Conservation (phyloP, 1,140 invertebrate species). For the Rhyacophila brunnea region DNA sequence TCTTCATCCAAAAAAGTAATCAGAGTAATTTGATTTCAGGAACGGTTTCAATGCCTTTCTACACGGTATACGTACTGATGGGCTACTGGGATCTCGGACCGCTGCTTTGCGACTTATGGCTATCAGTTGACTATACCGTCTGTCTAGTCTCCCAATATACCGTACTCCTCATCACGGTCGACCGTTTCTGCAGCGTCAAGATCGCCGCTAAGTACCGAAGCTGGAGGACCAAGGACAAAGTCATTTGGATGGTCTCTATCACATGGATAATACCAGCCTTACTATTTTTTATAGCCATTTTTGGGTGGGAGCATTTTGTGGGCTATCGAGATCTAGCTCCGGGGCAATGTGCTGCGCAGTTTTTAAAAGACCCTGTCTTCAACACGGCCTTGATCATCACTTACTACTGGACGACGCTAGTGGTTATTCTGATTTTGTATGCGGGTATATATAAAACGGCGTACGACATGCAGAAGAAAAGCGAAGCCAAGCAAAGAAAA, state of each 20-base stretch:
- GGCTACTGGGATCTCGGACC: constrained; percentile 97
- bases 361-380: constrained; percentile 96
- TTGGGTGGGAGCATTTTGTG: constrained; percentile 98
- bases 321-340: constrained; percentile 84
- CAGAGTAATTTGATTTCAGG: constrained; percentile 74
- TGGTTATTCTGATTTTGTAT: constrained; percentile 92
- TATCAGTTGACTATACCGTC: constrained; percentile 98
- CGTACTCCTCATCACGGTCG: constrained; percentile 96
- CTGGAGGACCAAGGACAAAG: constrained; percentile 93
- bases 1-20: too few relatives aligned
- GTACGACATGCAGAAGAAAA: constrained; percentile 97
- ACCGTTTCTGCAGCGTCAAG: constrained; percentile 98
- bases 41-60: constrained; percentile 92
- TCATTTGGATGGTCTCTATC: constrained; percentile 91
- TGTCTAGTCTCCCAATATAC: constrained; percentile 99
- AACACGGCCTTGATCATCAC: constrained; percentile 97
- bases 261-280: constrained; percentile 98
- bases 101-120: constrained; percentile 96
- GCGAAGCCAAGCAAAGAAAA: constrained; percentile 90
- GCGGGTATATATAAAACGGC: constrained; percentile 98
- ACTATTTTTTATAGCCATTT: constrained; percentile 97
- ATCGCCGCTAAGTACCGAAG: constrained; percentile 96
- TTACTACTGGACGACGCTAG: constrained; percentile 96
- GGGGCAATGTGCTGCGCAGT: constrained; percentile 95
- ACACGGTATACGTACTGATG: constrained; percentile 93